Base-by-base conservation (phyloP, 2,113 vertebrate species). In the Erythrolamprus reginae region DNA sequence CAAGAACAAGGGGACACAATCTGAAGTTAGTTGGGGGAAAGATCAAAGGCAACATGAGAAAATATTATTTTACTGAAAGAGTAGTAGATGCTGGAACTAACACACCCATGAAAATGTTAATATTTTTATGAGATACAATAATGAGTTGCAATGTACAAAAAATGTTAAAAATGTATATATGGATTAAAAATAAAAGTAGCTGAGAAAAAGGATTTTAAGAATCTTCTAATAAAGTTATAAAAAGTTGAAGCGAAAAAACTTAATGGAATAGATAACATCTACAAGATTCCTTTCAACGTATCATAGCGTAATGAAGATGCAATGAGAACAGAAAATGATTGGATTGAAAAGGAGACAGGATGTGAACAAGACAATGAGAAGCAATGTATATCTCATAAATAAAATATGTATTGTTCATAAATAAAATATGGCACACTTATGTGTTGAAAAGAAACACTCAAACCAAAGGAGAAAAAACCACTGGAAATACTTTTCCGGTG, bases 371-470 rank as follows among this genome's bases (percentile, higher is more conserved):
- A 94, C 95, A 95, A 94, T 28, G 82, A 88, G 82, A 92, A 90
- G 86, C 0, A 2, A 86, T 94, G 58, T 93, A 94, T 93, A 28
- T 48, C 94, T 88, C 91, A 90, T 91, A 96, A 96, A 96, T 94
- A 96, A 95, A 96, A 95, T 56, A 96, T 89, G 48, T 48, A 58
- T 88, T 65, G 47, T 92, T 95, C 93, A 94, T 96, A 96, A 97
- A 96, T 96, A 93, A 52, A 95, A 93, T 91, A 95, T 70, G 88
- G 88, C 96, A 93, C 91, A 90, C 90, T 94, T 88, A 91, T 89
- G 96, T 89, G 92, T 93, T 92, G 93, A 90, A 95, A 93, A 94
- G 95, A 96, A 97, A 96, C 94, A 96, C 87, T 94, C 52, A 58
- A 94, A 93, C 92, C 88, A 92, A 92, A 96, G 77, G 82, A 93